Evolutionary conservation across 1,140 invertebrate genomes (phyloP), one percentile per base, ranked within the genome.

Genomic region (Drosophila kurseongensis): DNA sequence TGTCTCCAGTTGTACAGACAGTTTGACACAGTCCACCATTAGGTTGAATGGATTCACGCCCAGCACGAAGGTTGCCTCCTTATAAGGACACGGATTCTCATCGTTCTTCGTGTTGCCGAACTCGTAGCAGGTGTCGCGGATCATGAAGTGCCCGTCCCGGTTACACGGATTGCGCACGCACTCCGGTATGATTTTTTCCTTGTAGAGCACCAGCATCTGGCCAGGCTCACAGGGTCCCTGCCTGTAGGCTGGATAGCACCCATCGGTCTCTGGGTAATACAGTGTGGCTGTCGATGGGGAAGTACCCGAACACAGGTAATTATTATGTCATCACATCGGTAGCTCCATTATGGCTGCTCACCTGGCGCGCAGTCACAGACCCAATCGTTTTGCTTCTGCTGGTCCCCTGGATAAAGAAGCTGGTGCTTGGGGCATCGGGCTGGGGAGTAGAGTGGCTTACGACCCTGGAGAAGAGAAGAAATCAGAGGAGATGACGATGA

Each of bases 331-430:
- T 89, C 72, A 42, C 40, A 56, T 35, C 6, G 36, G 44, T 23
- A 35, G 52, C 48, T 44, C 18, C 29, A 66, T 36, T 36, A 60
- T 9, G 40, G 36, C 48, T 29, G 54, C 44, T 92, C 86, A 95
- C 94, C 93, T 67, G 94, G 93, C 60, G 92, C 94, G 81, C 95
- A 96, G 65, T 96, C 95, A 65, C 95, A 96, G 23, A 95, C 93
- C 94, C 95, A 95, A 72, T 94, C 93, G 45, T 93, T 93, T 59
- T 91, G 92, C 54, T 94, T 93, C 55, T 90, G 92, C 57, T 94
- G 93, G 73, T 94, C 93, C 1, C 95, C 94, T 0, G 95, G 94
- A 85, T 95, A 96, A 2, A 94, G 93, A 9, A 95, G 77, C 91
- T 96, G 95, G 75, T 95, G 94, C 48, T 93, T 91, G 10, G 93